A percentile compares a stretch with the other conserved stretches of the same genome.
These are phyloP conservation scores for Mustelus asterias DNA, from an alignment of 2,113 vertebrate species.

Conservation along the genomic window DNA sequence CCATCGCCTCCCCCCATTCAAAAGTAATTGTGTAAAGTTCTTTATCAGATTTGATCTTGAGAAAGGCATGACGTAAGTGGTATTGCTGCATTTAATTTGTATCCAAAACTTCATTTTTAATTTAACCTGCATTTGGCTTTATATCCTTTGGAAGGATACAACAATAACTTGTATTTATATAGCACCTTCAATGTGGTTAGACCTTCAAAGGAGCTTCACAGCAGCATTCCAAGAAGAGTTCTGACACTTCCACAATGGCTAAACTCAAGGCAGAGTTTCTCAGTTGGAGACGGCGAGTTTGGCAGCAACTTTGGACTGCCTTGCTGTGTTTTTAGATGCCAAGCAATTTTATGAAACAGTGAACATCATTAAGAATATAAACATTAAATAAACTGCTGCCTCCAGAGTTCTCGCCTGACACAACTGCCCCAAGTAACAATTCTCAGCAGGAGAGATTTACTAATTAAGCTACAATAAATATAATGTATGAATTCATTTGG, in stretches of 20 bases:
- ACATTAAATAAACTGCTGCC: background rate
- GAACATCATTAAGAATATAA: conserved; percentile 32
- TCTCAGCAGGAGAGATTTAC: background rate
- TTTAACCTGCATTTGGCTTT: background rate
- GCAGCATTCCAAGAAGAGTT: background rate
- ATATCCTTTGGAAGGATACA: background rate
- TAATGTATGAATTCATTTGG: conserved; percentile 21
- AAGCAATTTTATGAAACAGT: conserved; percentile 14
- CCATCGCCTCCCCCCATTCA: background rate
- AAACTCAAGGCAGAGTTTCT: background rate
- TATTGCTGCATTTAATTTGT: background rate
- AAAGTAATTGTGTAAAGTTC: background rate
- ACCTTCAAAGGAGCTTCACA: background rate
- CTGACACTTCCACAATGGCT: background rate
- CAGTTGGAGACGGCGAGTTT: background rate
- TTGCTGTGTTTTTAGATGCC: conserved; percentile 9
- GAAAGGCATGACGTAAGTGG: background rate
- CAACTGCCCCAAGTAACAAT: conserved; percentile 1
- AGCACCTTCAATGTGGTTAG: background rate
- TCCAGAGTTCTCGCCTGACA: background rate
- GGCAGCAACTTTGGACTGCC: background rate
- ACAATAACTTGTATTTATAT: background rate
- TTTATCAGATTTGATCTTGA: background rate
- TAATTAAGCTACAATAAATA: conserved; percentile 10
- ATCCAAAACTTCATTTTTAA: background rate